Evolutionary conservation across 1,140 invertebrate species (phyloP), one percentile per base, ranked within the genome.

Genomic region (Ceratina australensis): DNA sequence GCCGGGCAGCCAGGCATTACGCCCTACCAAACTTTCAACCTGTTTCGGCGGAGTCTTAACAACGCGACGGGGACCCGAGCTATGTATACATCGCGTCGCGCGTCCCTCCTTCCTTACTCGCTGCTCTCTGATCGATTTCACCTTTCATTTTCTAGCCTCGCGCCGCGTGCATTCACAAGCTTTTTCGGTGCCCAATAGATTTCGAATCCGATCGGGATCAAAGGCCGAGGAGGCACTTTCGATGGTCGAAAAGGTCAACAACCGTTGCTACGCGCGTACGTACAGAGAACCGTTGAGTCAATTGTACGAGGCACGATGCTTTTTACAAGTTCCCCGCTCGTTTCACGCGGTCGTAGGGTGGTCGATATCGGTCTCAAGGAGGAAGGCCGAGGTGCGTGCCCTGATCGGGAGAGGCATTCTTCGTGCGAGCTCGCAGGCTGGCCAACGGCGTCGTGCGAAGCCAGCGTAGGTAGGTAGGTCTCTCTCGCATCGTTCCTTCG

Each of bases 401-500:
- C n/a, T n/a, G 74, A 80, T 66, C 65, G 54, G 5, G 16, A 65
- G 60, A 72, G 63, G 69, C 67, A 52, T 77, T 64, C 63, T 71
- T 59, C 16, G 15, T 0, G 10, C 8, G 24, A 49, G 18, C 28
- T 33, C 28, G 28, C 28, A 33, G 54, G 52, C 65, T 63, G n/a
- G 52, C 73, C 61, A 76, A 81, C 80, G 54, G 60, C 28, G 75
- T 26, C 49, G 57, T 59, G 50, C 57, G 54, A 78, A 82, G 64
- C 64, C 63, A 64, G 52, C 73, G 13, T 78, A 49, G 64, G 28
- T 10, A 52, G 12, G 68, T 83, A n/a, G n/a, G n/a, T n/a, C n/a
- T n/a, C n/a, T n/a, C 73, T 82, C 79, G 79, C 67, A 67, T 56
- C 57, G 74, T 78, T 63, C 69, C 79, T 52, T 64, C 59, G 59